Conservation (phyloP, 2,797 vertebrate species). For the Taenioides sp. region DNA sequence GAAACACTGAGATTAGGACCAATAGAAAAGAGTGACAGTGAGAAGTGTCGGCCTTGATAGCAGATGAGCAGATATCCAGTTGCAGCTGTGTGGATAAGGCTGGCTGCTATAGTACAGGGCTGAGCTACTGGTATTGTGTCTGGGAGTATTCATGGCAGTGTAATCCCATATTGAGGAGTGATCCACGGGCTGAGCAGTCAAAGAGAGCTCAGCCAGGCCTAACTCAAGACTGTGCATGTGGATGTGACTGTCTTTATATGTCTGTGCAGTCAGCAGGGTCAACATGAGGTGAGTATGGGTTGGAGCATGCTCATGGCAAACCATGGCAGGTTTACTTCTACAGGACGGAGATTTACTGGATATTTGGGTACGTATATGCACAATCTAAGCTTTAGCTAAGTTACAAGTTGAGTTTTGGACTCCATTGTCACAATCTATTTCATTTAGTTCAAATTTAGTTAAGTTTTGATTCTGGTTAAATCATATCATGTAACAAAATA, state of each 20-base stretch:
- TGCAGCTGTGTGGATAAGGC: slow-evolving; percentile 55
- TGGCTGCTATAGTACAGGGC: slow-evolving; percentile 56
- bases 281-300: slow-evolving; percentile 57
- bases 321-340: not conserved
- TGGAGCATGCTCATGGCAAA: slow-evolving; percentile 25
- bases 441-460: no score
- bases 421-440: no score
- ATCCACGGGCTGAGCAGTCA: slow-evolving; percentile 72
- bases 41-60: slow-evolving; percentile 43
- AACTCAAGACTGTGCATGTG: slow-evolving; percentile 54
- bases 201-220: slow-evolving; percentile 68
- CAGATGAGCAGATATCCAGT: slow-evolving; percentile 57
- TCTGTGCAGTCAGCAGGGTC: slow-evolving; percentile 59
- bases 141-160: slow-evolving; percentile 67
- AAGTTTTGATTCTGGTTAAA: no score
- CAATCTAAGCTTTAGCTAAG: not conserved
- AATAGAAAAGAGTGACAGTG: slow-evolving; percentile 48
- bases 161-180: slow-evolving; percentile 80
- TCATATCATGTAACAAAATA: no score
- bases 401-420: not conserved
- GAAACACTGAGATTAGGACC: slow-evolving; percentile 37
- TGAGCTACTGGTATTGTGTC: slow-evolving; percentile 69
- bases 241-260: slow-evolving; percentile 39
- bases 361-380: not conserved
- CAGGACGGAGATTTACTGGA: not conserved